Evolutionary conservation across 2,113 vertebrate species (phyloP).

Genomic region (Aphyosemion australe): DNA sequence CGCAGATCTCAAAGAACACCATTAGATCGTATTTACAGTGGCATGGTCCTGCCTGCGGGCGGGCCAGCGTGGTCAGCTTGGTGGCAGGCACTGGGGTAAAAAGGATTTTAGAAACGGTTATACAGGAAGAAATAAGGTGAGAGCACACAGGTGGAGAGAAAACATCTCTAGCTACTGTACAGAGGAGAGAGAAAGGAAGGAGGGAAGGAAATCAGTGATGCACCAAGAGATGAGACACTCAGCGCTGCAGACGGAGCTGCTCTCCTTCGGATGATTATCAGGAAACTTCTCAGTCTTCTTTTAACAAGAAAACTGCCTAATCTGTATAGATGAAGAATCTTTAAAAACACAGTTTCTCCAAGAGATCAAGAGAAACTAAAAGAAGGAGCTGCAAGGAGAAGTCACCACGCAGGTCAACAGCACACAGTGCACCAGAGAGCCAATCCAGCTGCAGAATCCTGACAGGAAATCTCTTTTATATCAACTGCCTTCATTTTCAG

Average conservation of each 20-base stretch:
- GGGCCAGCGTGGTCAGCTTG: constrained; percentile 89
- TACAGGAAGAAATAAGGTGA: not conserved
- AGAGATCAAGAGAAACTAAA: constrained; percentile 43
- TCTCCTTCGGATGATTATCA: too few relatives aligned
- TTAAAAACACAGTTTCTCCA: too few relatives aligned
- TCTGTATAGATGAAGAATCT: too few relatives aligned
- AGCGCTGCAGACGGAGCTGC: too few relatives aligned
- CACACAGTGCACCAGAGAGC: constrained; percentile 58
- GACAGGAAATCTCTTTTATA: constrained; percentile 57
- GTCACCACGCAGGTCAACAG: constrained; percentile 56
- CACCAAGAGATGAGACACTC: not conserved
- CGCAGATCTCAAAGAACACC: constrained; percentile 98
- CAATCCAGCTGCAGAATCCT: constrained; percentile 65
- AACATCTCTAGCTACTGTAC: constrained; percentile 42
- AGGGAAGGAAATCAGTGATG: constrained; percentile 41
- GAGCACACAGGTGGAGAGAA: constrained; percentile 12
- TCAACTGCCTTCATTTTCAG: constrained; percentile 12
- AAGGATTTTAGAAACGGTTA: constrained; percentile 12
- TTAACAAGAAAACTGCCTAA: not conserved
- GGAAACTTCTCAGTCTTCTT: too few relatives aligned
- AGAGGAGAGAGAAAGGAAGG: constrained; percentile 41
- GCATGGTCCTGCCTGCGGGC: constrained; percentile 87
- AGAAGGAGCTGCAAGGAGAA: constrained; percentile 63
- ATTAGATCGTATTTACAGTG: constrained; percentile 96
- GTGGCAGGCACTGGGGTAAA: constrained; percentile 88